Conservation (phyloP, 2,888 invertebrate species). For the Tenthredo mesomela region DNA sequence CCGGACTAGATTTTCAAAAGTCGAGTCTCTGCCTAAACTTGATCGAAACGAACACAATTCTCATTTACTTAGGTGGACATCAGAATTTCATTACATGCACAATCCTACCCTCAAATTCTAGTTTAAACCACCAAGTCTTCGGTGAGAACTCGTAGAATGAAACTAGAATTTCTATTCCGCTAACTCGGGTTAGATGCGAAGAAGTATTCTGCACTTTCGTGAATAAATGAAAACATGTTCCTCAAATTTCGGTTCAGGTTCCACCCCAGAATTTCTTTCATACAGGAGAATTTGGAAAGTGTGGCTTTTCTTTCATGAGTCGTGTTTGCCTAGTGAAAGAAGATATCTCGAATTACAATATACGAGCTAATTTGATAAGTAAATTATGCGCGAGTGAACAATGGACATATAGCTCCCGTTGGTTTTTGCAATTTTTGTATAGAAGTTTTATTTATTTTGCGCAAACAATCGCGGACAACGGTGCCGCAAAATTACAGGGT, state of each 20-base stretch:
- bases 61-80: not conserved
- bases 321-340: not conserved
- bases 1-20: not conserved
- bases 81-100: not conserved
- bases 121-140: not conserved
- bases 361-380: conserved; percentile 22
- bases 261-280: not conserved
- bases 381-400: conserved; percentile 6
- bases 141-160: not conserved
- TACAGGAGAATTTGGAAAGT: not conserved
- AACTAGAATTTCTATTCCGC: not conserved
- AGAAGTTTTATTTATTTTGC: conserved; percentile 16
- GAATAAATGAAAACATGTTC: not conserved
- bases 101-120: not conserved
- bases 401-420: not conserved
- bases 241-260: not conserved
- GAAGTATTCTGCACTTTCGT: too few species aligned
- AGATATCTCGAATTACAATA: not conserved
- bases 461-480: conserved; percentile 46
- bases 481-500: conserved; percentile 48
- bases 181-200: too few species aligned
- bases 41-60: too few species aligned
- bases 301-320: not conserved
- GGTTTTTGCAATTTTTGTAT: conserved; percentile 3
- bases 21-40: not conserved